Conservation (phyloP, 2,888 invertebrate genomes). For the Agonopterix arenella region DNA sequence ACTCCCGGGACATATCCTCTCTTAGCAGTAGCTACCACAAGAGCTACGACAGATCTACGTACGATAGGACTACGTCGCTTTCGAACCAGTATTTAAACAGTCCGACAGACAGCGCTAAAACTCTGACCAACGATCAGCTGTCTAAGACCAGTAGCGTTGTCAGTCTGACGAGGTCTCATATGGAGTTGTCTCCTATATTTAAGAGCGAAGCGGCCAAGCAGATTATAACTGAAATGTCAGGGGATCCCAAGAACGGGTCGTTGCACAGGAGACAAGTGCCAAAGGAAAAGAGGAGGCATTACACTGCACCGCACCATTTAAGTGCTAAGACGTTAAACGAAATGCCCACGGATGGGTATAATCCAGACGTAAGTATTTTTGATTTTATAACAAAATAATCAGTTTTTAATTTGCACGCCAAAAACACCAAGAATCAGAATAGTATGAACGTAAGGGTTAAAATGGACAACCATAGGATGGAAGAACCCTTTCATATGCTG, state of each 20-base stretch:
- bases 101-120: constrained; percentile 62
- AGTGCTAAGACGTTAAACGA: constrained; percentile 79
- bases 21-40: constrained; percentile 61
- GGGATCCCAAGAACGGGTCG: constrained; percentile 74
- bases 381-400: no score
- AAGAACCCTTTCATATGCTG: no score
- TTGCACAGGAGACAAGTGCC: constrained; percentile 83
- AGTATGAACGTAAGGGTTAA: no score
- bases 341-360: constrained; percentile 63
- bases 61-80: constrained; percentile 53
- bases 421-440: no score
- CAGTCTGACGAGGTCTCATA: constrained; percentile 61
- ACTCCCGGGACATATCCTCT: constrained; percentile 59
- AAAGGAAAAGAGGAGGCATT: constrained; percentile 89
- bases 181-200: constrained; percentile 86
- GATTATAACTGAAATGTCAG: constrained; percentile 89
- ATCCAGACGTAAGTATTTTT: constrained; percentile 64
- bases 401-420: no score
- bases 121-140: constrained; percentile 64
- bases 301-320: constrained; percentile 90
- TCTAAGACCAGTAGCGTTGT: constrained; percentile 68
- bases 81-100: constrained; percentile 67
- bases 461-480: no score
- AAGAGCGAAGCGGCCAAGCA: constrained; percentile 92
- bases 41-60: constrained; percentile 53